Evolutionary conservation across 2,888 invertebrate species (phyloP).

Genomic region (Brachypterus glaber): DNA sequence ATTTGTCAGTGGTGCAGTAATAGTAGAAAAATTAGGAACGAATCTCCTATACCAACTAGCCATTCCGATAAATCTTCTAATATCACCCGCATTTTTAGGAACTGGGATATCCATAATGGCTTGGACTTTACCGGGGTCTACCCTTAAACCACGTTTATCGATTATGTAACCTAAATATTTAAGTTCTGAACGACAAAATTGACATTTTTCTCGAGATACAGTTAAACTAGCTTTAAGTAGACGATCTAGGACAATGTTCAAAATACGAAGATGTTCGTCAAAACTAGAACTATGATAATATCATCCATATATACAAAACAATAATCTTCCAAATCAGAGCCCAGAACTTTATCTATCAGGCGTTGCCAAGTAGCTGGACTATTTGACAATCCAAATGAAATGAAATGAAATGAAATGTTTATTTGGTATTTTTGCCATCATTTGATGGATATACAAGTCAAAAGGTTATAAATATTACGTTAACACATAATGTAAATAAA

Average conservation of each 20-base stretch:
- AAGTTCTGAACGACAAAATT: slow-evolving; percentile 19
- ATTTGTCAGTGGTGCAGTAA: slow-evolving; percentile 11
- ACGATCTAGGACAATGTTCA: slow-evolving; percentile 17
- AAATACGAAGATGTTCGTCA: slow-evolving; percentile 13
- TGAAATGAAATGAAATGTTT: too few species aligned
- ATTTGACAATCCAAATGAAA: too few species aligned
- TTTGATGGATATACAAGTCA: too few species aligned
- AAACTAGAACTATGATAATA: slow-evolving; percentile 16
- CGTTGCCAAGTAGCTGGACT: too few species aligned
- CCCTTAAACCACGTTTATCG: slow-evolving; percentile 17
- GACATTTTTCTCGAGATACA: slow-evolving; percentile 21
- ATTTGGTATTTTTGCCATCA: too few species aligned
- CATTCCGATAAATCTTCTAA: slow-evolving; percentile 16
- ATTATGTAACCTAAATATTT: slow-evolving; percentile 28
- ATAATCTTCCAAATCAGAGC: slow-evolving; percentile 19
- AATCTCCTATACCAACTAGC: slow-evolving; percentile 16
- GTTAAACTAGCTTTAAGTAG: slow-evolving; percentile 17
- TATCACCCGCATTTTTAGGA: slow-evolving; percentile 12
- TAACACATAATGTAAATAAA: too few species aligned
- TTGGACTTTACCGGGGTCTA: slow-evolving; percentile 15
- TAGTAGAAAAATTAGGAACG: slow-evolving; percentile 14
- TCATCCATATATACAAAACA: slow-evolving; percentile 19
- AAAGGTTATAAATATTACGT: too few species aligned
- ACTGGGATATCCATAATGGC: slow-evolving; percentile 14
- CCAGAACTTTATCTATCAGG: too few species aligned